Base-by-base conservation (phyloP, 1,140 invertebrate genomes). In the Pissodes strobi region DNA sequence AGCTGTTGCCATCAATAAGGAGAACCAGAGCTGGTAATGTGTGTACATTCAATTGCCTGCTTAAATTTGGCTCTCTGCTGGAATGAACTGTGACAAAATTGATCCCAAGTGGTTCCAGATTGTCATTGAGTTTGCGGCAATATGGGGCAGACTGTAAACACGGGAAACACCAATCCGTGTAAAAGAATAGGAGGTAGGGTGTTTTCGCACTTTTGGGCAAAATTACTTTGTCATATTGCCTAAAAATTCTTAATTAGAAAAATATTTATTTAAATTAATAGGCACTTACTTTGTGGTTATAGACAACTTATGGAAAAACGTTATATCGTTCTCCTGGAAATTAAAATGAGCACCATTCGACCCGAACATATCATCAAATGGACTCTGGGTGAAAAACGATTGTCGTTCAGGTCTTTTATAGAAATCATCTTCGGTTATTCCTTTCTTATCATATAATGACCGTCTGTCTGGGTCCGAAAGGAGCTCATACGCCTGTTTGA, bases 401-500 rank as follows among this genome's bases (percentile, higher is more conserved):
- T 83, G 87, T 62, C 87, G 89, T 69, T 91, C 88, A 46, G 80
- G 78, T 71, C 79, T 80, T 52, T 81, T 80, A 71, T 88, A 85
- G 57, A 87, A 83, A 39, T 87, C 85, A 78, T 94, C 91, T 68
- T 93, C 90, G 0, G 91, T 93, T 27, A 93, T 89, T 1, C 95
- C 94, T 79, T 90, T 89, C 62, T 89, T 83, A 80, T 98, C 95
- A 81, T 90, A 98, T 38, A 91, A 85, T 67, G 86, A 85, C 60
- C 94, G 82, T 61, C 92, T 83, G 48, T 97, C 92, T 2, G 89
- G 85, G 79, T 98, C 93, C 17, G 87, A 88, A 9, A 98, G 79
- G 23, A 97, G 82, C 84, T 98, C 94, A 81, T 98, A 97, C 9
- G 96, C 94, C 81, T 93, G 90, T 72, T 93, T 97, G 41, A 98